phyloP scores from a whole-genome alignment of 2,113 vertebrate species.

The Laticauda laticaudata region DNA sequence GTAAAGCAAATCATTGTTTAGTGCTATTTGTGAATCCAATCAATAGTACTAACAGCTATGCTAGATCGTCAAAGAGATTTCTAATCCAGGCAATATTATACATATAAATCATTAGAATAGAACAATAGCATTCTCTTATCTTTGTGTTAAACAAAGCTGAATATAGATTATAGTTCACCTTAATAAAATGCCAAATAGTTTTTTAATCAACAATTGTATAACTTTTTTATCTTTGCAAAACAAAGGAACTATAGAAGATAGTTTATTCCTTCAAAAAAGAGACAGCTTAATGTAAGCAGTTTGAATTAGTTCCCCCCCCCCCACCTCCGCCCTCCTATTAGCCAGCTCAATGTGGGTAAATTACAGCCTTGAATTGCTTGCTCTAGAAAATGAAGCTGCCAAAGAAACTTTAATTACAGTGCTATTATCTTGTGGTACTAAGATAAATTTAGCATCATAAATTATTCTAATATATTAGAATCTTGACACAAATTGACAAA shows the following conservation, averaged over 20 bases:
- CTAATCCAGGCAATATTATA: not conserved
- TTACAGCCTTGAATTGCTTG: slow-evolving; percentile 21
- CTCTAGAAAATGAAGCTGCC: slow-evolving; percentile 14
- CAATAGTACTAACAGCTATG: not conserved
- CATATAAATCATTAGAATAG: not conserved
- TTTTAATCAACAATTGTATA: not conserved
- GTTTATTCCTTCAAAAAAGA: not conserved
- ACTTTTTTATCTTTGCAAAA: not conserved
- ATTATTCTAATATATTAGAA: slow-evolving; percentile 4
- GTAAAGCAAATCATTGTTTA: not conserved
- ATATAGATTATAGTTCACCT: not conserved
- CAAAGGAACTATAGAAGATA: not conserved
- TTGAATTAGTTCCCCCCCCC: not conserved
- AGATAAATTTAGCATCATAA: slow-evolving; percentile 33
- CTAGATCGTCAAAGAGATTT: not conserved
- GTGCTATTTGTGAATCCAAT: not conserved
- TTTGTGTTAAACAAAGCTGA: slow-evolving; percentile 19
- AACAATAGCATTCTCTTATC: not conserved
- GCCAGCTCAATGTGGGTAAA: not conserved
- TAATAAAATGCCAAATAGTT: not conserved
- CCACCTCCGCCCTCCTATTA: not conserved
- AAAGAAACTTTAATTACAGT: slow-evolving; percentile 32
- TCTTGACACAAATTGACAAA: slow-evolving; percentile 30
- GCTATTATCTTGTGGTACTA: not conserved
- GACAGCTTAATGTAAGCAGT: not conserved